Evolutionary conservation across 1,140 invertebrate species (phyloP), one percentile per base, ranked within the genome.

Genomic region (Thaumetopoea pityocampa): DNA sequence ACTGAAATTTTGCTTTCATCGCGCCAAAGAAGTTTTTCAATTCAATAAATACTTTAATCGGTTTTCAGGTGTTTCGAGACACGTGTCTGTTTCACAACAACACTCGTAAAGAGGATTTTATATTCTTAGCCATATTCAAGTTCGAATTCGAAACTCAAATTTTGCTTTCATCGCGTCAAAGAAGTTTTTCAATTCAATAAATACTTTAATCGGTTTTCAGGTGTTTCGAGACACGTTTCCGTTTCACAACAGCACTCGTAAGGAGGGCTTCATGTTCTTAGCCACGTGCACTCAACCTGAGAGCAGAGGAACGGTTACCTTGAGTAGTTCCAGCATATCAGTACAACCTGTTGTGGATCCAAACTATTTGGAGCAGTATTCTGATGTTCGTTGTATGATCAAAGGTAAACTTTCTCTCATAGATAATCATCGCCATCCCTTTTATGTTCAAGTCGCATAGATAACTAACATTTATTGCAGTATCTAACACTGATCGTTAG

Each of bases 331-430:
- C 5, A 87, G 90, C 62, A 89, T 92, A 11, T 67, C 69, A 0
- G 85, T 88, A 23, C 86, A 88, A n/a, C 93, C 93, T 0, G 66
- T 88, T 3, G 92, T 96, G 8, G 89, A 96, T 74, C 93, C 94
- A 0, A 89, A 90, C 24, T 95, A 94, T 64, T 71, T 95, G n/a
- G 73, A 86, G 6, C 56, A 87, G 2, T 47, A 72, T 0, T 70
- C 82, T 6, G 92, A 94, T 60, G 66, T 93, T 2, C 47, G 62
- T 4, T 92, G 91, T 56, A 89, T 89, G 36, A 85, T 89, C 7
- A 74, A 80, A 65, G 89, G 90, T 90, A 61, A 61, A 27, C 59
- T 8, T 17, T 19, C 1, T 9, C 18, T 11, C 16, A 19, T 6
- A 16, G 20, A 20, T 10, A 16, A 32, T 22, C n/a, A 18, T 11